phyloP scores from a whole-genome alignment of 2,113 vertebrate species.

The Kryptolebias marmoratus region DNA sequence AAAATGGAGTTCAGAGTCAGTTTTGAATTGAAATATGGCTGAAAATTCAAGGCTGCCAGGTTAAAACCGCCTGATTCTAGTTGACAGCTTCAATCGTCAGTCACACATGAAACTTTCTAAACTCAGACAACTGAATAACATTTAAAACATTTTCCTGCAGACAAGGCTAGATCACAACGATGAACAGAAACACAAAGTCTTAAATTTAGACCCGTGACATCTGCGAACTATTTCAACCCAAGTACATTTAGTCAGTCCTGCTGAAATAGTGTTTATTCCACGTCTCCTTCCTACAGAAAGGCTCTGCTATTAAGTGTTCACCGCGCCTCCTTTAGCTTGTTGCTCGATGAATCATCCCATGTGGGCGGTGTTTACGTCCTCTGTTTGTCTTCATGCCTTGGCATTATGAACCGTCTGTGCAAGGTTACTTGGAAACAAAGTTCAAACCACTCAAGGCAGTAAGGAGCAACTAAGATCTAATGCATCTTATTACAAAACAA shows the following conservation, averaged over 20 bases:
- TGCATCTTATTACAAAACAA: constrained; percentile 7
- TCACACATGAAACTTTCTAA: background rate
- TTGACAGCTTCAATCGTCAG: constrained; percentile 31
- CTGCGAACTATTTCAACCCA: constrained; percentile 2
- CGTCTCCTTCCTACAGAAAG: constrained; percentile 9
- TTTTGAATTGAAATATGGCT: background rate
- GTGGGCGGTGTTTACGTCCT: constrained; percentile 53
- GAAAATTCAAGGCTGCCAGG: constrained; percentile 2
- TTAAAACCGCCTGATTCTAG: constrained; percentile 26
- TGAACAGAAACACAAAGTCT: constrained; percentile 6
- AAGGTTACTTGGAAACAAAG: constrained; percentile 53
- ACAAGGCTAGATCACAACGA: background rate
- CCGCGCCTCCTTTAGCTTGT: constrained; percentile 15
- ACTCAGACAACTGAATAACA: constrained; percentile 4
- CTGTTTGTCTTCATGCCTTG: constrained; percentile 34
- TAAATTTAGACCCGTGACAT: constrained; percentile 19
- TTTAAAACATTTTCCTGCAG: constrained; percentile 4
- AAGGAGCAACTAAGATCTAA: constrained; percentile 25
- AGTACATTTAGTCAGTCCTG: background rate
- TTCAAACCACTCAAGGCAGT: constrained; percentile 21
- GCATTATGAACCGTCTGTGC: constrained; percentile 26
- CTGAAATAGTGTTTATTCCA: background rate
- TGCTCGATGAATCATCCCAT: constrained; percentile 43
- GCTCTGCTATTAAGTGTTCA: constrained; percentile 12
- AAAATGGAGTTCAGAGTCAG: background rate